Evolutionary conservation across 2,113 vertebrate species (phyloP), one percentile per base, ranked within the genome.

Genomic region (Pedionomus torquatus): DNA sequence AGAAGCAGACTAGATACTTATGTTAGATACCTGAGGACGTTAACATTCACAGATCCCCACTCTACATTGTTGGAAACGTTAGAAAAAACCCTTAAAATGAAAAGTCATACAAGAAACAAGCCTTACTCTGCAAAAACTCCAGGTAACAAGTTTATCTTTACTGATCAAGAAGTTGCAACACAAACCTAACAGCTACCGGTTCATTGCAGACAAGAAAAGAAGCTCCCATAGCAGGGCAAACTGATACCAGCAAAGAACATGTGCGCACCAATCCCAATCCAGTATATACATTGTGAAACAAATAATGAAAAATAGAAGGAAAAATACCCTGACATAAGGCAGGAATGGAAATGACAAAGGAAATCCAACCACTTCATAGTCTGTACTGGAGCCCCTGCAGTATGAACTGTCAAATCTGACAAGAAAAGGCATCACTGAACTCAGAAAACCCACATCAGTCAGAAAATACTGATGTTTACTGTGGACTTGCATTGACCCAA

Each of bases 241-340:
- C 1, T 0, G 44, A 69, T 49, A 21, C 10, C 69, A 80, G 41
- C 17, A 57, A 74, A 87, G 72, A 57, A 61, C 10, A 43, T 1
- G 4, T 20, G 11, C 0, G 0, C 1, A 8, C 46, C 39, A 71
- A 68, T 72, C 17, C 8, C 2, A 79, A 64, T 46, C 20, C 35
- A 85, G 19, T 79, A 35, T 17, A 57, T 52, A 25, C 4, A 6
- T 9, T 78, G 25, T 75, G 28, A 51, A 91, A 84, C 23, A 83
- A 81, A 81, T 37, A 57, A 63, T 20, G 13, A 58, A 78, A 94
- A 78, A 17, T 0, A 0, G 60, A 60, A 54, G 14, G 3, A 52
- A 68, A 89, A 77, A 49, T 20, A 19, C 11, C 33, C 5, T 3
- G 19, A 54, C 24, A 28, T 44, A 54, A 87, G 31, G 65, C n/a